A percentile compares a stretch with the other conserved stretches of the same genome.
phyloP scores from a whole-genome alignment of 2,888 invertebrate genomes.

The Drosophila yooni region DNA sequence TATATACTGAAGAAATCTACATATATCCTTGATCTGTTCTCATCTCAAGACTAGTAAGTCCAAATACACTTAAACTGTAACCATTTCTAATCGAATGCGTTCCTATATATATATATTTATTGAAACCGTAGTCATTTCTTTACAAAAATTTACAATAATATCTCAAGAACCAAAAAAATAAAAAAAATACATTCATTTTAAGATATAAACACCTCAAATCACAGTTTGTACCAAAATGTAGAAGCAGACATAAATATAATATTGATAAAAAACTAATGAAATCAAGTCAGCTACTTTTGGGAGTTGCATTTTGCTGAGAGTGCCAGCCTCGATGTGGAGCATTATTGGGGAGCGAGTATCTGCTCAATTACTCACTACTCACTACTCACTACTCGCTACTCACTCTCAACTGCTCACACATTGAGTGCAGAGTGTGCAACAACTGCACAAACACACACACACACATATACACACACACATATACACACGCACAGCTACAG shows the following conservation, averaged over 20 bases:
- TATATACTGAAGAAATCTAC: no score
- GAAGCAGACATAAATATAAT: no score
- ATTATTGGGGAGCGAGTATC: not conserved
- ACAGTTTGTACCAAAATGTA: no score
- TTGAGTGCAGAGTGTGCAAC: conserved; percentile 1
- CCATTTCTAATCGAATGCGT: no score
- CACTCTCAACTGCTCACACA: conserved; percentile 1
- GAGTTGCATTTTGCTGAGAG: not conserved
- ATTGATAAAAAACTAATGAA: not conserved
- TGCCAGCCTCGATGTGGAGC: not conserved
- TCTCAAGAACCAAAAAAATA: not conserved
- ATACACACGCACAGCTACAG: conserved; percentile 2
- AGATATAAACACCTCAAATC: not conserved
- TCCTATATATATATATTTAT: not conserved
- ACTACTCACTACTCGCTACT: not conserved
- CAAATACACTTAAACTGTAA: no score
- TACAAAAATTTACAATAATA: not conserved
- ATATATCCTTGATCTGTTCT: not conserved
- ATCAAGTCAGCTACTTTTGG: not conserved
- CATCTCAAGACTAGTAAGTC: no score
- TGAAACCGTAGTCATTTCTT: not conserved
- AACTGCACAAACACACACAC: not conserved
- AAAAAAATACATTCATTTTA: no score
- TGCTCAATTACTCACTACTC: not conserved
- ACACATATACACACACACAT: not conserved